phyloP scores from a whole-genome alignment of 2,888 invertebrate genomes.

The Cephonodes hylas region DNA sequence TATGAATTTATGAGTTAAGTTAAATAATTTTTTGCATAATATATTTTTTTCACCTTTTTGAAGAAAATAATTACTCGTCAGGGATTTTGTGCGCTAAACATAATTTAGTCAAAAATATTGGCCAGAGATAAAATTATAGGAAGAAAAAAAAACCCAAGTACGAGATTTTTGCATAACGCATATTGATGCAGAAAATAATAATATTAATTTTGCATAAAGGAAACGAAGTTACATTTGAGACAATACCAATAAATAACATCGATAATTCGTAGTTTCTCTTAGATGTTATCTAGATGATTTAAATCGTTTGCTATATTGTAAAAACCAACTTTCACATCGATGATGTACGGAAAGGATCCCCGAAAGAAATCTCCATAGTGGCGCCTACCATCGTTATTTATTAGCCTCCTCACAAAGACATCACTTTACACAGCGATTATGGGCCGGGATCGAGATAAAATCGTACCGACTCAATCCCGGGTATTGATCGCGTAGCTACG shows the following conservation, averaged over 20 bases:
- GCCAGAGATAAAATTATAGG: no score
- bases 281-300: background rate
- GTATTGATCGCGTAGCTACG: slow-evolving; percentile 13
- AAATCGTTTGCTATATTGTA: background rate
- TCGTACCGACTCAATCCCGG: slow-evolving; percentile 7
- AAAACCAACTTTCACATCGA: background rate
- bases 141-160: no score
- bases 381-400: slow-evolving; percentile 8
- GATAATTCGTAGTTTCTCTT: background rate
- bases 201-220: background rate
- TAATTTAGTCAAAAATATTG: no score
- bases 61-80: no score
- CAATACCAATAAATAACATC: background rate
- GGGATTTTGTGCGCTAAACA: no score
- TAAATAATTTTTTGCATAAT: no score
- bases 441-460: background rate
- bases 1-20: no score
- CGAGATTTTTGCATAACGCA: no score
- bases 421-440: background rate
- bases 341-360: background rate
- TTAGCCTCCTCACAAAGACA: background rate
- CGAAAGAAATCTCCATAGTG: background rate
- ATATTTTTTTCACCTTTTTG: no score
- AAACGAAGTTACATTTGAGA: no score
- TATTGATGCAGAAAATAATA: no score